Evolutionary conservation across 1,140 invertebrate genomes (phyloP).

Genomic region (Galleria mellonella): DNA sequence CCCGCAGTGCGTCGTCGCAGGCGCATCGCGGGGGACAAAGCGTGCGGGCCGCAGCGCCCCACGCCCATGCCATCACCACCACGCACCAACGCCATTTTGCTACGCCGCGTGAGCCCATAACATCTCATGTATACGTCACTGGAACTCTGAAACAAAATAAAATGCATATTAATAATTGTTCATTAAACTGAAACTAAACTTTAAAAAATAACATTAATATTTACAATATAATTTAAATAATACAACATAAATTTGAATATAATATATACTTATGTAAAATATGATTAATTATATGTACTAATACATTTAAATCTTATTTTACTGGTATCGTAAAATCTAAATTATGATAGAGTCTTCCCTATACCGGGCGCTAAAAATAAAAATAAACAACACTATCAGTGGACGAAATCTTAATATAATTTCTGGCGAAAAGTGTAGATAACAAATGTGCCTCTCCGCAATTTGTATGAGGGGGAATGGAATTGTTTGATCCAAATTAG

Average conservation of each 20-base stretch:
- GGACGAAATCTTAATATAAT: slow-evolving; percentile 62
- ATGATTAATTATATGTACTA: no score
- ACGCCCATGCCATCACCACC: slow-evolving; percentile 57
- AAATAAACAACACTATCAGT: slow-evolving; percentile 57
- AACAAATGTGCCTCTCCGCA: slow-evolving; percentile 52
- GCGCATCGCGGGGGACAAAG: slow-evolving; percentile 87
- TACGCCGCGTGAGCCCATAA: slow-evolving; percentile 69
- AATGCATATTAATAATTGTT: slow-evolving; percentile 1
- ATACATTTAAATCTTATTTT: no score
- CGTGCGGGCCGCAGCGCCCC: slow-evolving; percentile 66
- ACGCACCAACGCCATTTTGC: slow-evolving; percentile 63
- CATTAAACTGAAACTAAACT: neutral
- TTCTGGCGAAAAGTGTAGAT: slow-evolving; percentile 55
- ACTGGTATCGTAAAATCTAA: slow-evolving; percentile 46
- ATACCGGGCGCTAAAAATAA: slow-evolving; percentile 31
- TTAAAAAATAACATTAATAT: no score
- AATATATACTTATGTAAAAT: no score
- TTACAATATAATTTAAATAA: no score
- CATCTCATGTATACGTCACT: slow-evolving; percentile 65
- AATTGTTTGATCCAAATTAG: slow-evolving; percentile 60
- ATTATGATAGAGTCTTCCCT: slow-evolving; percentile 18
- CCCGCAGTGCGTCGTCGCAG: slow-evolving; percentile 86
- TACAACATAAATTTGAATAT: no score
- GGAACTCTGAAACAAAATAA: slow-evolving; percentile 45
- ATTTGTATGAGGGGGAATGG: slow-evolving; percentile 47